A percentile compares a stretch with the other conserved stretches of the same genome.
These are phyloP conservation scores for Leptobrachium ailaonicum DNA, from an alignment of 2,113 vertebrate species.

Conservation along the genomic window DNA sequence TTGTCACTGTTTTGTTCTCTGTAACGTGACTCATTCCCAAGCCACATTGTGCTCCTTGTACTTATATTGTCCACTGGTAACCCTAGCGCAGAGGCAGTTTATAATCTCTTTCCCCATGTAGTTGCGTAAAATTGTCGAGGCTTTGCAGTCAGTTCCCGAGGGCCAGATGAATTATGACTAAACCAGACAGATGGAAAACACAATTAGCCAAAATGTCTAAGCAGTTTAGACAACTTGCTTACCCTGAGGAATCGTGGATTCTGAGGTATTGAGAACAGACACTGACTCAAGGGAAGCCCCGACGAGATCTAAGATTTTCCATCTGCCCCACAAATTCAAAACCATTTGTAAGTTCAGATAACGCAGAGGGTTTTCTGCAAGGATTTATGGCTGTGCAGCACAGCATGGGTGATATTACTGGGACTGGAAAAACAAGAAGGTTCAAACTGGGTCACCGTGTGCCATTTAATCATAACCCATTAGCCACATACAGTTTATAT, in stretches of 20 bases:
- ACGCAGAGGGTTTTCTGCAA: background rate
- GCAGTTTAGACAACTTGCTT: conserved; percentile 2
- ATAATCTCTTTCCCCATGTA: background rate
- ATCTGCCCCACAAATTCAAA: background rate
- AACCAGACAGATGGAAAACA: conserved; percentile 37
- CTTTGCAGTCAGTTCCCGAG: conserved; percentile 11
- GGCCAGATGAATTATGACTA: conserved; percentile 26
- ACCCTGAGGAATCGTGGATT: conserved; percentile 30
- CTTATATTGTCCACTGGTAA: background rate
- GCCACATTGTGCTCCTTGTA: too few relatives aligned
- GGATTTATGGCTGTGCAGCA: background rate
- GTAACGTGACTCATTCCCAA: too few relatives aligned
- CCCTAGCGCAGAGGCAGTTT: background rate
- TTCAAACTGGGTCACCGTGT: background rate
- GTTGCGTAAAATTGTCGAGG: background rate
- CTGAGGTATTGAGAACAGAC: conserved; percentile 18
- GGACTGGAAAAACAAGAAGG: background rate
- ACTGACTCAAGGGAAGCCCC: conserved; percentile 18
- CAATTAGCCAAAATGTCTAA: conserved; percentile 28
- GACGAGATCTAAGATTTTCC: background rate
- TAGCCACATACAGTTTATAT: background rate
- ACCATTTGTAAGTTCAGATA: background rate
- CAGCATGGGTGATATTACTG: background rate
- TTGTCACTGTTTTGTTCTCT: too few relatives aligned
- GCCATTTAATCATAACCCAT: background rate